phyloP scores from a whole-genome alignment of 2,797 vertebrate genomes.

The Emys orbicularis region DNA sequence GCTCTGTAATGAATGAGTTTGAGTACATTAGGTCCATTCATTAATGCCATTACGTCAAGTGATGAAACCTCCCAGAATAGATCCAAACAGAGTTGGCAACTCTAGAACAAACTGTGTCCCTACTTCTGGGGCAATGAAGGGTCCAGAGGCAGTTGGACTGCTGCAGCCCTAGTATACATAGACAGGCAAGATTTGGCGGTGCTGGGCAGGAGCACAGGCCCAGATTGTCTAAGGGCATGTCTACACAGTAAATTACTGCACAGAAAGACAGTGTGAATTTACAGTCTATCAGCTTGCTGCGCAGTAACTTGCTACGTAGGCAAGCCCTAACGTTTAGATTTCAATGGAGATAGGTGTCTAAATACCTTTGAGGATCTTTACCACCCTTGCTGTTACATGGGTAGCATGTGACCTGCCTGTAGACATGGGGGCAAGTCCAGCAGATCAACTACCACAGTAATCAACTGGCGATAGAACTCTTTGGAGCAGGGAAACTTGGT shows the following conservation, averaged over 20 bases:
- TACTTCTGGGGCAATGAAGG: not conserved
- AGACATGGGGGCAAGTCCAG: not conserved
- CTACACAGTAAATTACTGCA: not conserved
- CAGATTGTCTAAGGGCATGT: not conserved
- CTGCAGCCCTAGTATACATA: not conserved
- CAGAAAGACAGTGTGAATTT: not conserved
- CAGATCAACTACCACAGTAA: not conserved
- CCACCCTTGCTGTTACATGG: not conserved
- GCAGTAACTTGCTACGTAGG: not conserved
- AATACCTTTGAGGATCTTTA: not conserved
- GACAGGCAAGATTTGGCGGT: rapidly evolving
- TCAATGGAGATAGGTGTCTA: not conserved
- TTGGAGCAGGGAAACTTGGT: not conserved
- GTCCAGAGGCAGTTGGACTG: not conserved
- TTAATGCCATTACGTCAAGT: not conserved
- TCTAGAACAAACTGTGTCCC: not conserved
- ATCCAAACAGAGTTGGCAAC: not conserved
- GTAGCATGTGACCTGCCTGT: not conserved
- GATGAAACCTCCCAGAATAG: not conserved
- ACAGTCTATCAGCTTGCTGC: not conserved
- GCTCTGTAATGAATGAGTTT: not conserved
- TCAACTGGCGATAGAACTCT: not conserved
- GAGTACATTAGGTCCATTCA: not conserved
- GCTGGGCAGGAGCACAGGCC: no score
- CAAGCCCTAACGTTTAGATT: not conserved